A percentile compares a stretch with the other conserved stretches of the same genome.
These are phyloP conservation scores for Heliconius charithonia DNA, from an alignment of 2,888 invertebrate genomes.

Conservation along the genomic window DNA sequence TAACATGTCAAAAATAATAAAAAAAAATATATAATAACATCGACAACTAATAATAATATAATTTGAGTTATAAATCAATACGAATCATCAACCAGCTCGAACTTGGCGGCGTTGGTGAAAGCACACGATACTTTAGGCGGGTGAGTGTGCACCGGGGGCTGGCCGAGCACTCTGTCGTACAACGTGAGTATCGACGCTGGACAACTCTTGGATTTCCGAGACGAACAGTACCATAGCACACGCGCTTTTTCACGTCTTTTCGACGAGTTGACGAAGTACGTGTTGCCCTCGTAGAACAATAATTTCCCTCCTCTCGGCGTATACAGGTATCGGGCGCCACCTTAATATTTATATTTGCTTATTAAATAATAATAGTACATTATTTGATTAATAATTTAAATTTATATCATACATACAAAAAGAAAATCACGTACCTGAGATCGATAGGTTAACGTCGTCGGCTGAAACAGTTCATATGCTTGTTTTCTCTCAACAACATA, in stretches of 20 bases:
- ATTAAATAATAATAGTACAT: slow-evolving; percentile 42
- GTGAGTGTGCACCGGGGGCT: slow-evolving; percentile 64
- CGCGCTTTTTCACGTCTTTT: slow-evolving; percentile 59
- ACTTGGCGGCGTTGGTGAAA: slow-evolving; percentile 46
- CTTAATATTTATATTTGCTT: slow-evolving; percentile 52
- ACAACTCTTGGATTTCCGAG: slow-evolving; percentile 66
- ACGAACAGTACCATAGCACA: slow-evolving; percentile 69
- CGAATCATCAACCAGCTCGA: slow-evolving; percentile 29
- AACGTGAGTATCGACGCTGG: slow-evolving; percentile 64
- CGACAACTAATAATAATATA: too few species aligned
- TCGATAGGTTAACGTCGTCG: slow-evolving; percentile 16
- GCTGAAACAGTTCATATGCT: not conserved
- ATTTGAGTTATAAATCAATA: not conserved
- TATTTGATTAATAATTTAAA: not conserved
- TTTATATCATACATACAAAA: not conserved
- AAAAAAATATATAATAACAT: too few species aligned
- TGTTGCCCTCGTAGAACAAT: slow-evolving; percentile 67
- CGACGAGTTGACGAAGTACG: slow-evolving; percentile 66
- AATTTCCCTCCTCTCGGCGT: slow-evolving; percentile 64
- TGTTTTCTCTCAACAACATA: not conserved
- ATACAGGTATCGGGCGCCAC: slow-evolving; percentile 61
- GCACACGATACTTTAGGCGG: slow-evolving; percentile 61
- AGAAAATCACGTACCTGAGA: slow-evolving; percentile 36
- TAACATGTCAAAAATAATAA: not conserved
- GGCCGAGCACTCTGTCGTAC: slow-evolving; percentile 61